Conservation (phyloP, 2,113 vertebrate genomes). For the Perca fluviatilis region DNA sequence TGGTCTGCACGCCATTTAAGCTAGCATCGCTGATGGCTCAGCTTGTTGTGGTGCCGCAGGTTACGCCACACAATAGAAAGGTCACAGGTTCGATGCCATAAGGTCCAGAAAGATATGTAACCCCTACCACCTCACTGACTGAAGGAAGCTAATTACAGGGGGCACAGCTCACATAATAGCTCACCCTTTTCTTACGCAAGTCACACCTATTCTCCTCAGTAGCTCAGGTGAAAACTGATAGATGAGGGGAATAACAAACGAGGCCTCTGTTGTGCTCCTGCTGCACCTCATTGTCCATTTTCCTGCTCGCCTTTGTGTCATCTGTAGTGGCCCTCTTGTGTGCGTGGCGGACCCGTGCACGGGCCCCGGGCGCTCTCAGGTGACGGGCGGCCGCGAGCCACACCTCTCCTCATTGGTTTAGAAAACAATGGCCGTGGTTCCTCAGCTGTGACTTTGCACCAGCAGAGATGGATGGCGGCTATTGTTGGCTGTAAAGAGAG, state of each 20-base stretch:
- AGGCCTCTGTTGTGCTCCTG: constrained; percentile 43
- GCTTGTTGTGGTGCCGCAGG: constrained; percentile 1
- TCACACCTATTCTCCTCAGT: constrained; percentile 20
- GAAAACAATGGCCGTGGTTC: constrained; percentile 69
- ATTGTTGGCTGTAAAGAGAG: constrained; percentile 57
- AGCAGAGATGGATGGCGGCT: constrained; percentile 58
- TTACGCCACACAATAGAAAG: constrained; percentile 27
- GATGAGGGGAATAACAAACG: constrained; percentile 51
- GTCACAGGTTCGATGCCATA: constrained; percentile 29
- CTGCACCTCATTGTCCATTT: constrained; percentile 55
- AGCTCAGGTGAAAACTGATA: constrained; percentile 54
- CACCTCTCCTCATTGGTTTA: constrained; percentile 73
- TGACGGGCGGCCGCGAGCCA: constrained; percentile 66
- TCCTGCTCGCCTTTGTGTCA: constrained; percentile 54
- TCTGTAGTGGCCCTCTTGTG: constrained; percentile 63
- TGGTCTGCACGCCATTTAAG: not conserved
- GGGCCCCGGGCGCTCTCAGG: constrained; percentile 70
- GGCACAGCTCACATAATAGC: constrained; percentile 14
- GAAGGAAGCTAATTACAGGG: constrained; percentile 27
- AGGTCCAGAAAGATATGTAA: constrained; percentile 9
- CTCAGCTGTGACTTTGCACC: constrained; percentile 53
- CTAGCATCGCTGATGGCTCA: not conserved
- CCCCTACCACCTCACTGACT: constrained; percentile 1
- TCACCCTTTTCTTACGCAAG: not conserved
- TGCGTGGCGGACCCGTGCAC: constrained; percentile 55